Evolutionary conservation across 2,797 vertebrate species (phyloP).

Genomic region (Crenichthys baileyi): DNA sequence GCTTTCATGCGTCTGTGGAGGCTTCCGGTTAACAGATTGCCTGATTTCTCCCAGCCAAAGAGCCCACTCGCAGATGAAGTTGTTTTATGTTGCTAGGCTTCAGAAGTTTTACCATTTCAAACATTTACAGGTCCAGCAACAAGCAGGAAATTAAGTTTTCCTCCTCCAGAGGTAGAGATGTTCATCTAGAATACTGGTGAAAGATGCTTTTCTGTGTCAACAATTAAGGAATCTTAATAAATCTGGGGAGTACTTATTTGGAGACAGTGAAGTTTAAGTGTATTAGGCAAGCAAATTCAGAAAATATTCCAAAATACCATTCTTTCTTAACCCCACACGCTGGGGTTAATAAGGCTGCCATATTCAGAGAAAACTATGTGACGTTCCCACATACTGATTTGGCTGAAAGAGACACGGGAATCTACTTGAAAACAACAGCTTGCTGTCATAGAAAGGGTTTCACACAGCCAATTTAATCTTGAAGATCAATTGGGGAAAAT

Average conservation of each 20-base stretch:
- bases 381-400: constrained; percentile 3
- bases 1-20: constrained; percentile 39
- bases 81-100: constrained; percentile 55
- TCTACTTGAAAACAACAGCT: not conserved
- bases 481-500: not conserved
- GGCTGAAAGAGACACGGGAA: constrained; percentile 8
- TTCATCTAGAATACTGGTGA: constrained; percentile 9
- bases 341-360: constrained; percentile 10
- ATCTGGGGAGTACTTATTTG: not conserved
- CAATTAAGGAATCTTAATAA: constrained; percentile 8
- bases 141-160: constrained; percentile 18
- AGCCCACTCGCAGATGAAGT: constrained; percentile 63
- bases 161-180: not conserved
- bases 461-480: not conserved
- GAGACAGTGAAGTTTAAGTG: not conserved
- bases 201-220: constrained; percentile 9
- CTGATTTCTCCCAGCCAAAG: constrained; percentile 56
- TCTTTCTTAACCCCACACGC: not conserved
- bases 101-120: constrained; percentile 42
- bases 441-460: not conserved
- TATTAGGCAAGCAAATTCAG: not conserved
- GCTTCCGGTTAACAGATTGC: constrained; percentile 32
- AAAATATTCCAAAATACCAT: not conserved
- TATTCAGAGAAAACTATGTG: constrained; percentile 11
- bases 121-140: constrained; percentile 40